Evolutionary conservation across 2,888 invertebrate genomes (phyloP), one percentile per base, ranked within the genome.

Genomic region (Ctenicera cuprea): DNA sequence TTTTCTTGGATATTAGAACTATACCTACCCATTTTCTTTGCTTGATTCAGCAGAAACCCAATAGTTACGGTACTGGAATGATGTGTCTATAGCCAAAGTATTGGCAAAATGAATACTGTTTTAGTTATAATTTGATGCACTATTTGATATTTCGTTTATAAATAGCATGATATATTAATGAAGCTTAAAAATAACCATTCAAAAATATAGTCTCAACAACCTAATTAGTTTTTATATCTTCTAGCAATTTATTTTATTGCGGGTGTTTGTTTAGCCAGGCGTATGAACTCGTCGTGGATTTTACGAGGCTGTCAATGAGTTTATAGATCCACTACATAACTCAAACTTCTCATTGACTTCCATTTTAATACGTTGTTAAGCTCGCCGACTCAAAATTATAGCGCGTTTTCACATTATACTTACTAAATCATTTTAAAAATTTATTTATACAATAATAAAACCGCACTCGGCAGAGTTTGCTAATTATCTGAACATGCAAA

Each of bases 281-380:
- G 68, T 80, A 80, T 80, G 73, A 80, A 80, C 80, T 80, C 79
- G 77, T 80, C 77, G 72, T 69, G 59, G 77, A 77, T 80, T 80
- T 80, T 80, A 80, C 73, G 80, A 79, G 66, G 76, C 68, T 70
- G 74, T 74, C 76, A 75, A 79, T 78, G 78, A 76, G 77, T 78
- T 77, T 78, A 79, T 79, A 71, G 76, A 77, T 74, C 78, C 68
- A 64, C 75, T 65, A 75, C 73, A 75, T 74, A 74, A 74, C 61
- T 74, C 74, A 74, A 43, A 65, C 66, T 69, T 65, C 75, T 76
- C 78, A 77, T 80, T 77, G 77, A 76, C 75, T 78, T 76, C 76
- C 75, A 71, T 68, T 78, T 78, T 78, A 77, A 75, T 77, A 67
- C 73, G 70, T 61, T 63, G 67, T 76, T 78, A 79, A 79, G 76